Base-by-base conservation (phyloP, 37 sponge, comb jelly and placozoan species). In the Ianthella basta region DNA sequence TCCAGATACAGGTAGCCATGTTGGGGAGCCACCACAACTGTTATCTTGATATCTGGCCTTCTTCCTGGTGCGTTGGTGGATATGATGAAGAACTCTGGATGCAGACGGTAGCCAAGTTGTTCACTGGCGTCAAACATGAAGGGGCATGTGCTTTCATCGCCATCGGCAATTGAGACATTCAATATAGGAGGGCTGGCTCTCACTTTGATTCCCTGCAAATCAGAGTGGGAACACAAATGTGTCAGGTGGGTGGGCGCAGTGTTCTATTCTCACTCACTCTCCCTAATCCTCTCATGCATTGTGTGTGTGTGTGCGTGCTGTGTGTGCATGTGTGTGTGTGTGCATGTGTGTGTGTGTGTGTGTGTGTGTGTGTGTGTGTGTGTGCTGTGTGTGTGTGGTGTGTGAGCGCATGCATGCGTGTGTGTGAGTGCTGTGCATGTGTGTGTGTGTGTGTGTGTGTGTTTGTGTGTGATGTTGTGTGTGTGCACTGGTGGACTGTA, bases 141-240 rank as follows among this genome's bases (percentile, higher is more conserved):
- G 20, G 41, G 61, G 38, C 74, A 85, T 5, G n/a, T 70, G 63
- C 55, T 27, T 25, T 50, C 78, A 4, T 18, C 78, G 0, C n/a
- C 1, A 18, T 24, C 78, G 2, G 64, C 24, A 40, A 75, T 16
- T 20, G 67, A 1, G 44, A 61, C 84, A 32, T 34, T 67, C 68
- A 88, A 39, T 15, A 15, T 24, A 23, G 53, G 40, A 24, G 84
- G 88, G 23, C 33, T 64, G 61, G 88, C 88, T n/a, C 34, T 55
- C 35, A 88, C 79, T 14, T 25, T 27, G 39, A 88, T 83, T 12
- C 10, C 12, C 88, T 88, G 72, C 38, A 70, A 30, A 19, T 70
- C 35, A 32, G 38, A 54, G 4, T 77, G 78, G 78, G 27, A 27
- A 61, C 10, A 34, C 8, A 36, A 82, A 55, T 40, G 64, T 72